Base-by-base conservation (phyloP, 2,113 vertebrate species). In the Halichoeres trimaculatus region DNA sequence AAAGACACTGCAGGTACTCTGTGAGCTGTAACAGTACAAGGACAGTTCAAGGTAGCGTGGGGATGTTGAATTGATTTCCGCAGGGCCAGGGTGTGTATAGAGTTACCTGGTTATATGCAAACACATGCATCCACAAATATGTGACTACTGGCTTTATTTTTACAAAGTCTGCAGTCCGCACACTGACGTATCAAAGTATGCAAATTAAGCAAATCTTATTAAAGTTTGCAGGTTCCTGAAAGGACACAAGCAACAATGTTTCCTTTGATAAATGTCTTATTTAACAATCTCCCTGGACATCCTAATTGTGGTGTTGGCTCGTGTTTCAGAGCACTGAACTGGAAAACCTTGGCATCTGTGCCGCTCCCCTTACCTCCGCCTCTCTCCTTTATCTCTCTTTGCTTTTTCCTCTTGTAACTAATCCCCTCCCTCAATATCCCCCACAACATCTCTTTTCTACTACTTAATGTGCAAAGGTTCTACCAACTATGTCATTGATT, bases 321-420 rank as follows among this genome's bases (percentile, higher is more conserved):
- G 11, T 83, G 76, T 90, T 89, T 74, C 76, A 68, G 79, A 41
- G 80, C 67, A 61, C 69, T 87, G 86, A 78, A 82, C 77, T 87
- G 80, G 87, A 90, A 91, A 83, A 75, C 65, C 57, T 71, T 85
- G 72, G 85, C 85, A 84, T 81, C 78, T 83, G 78, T 30, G 59
- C 57, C 58, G 19, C 73, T 72, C 62, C 48, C 48, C 70, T 53
- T 66, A 68, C 11, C 22, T 53, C 63, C 23, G 70, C 45, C 58
- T 54, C 66, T 60, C 59, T 36, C 4, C 45, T n/a, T 48, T 48
- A 48, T 73, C 55, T 71, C 67, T 36, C 64, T 50, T 47, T 30
- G 66, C 12, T 23, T 61, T n/a, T 17, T 45, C 53, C 45, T 65
- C n/a, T 69, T 19, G 47, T 71, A 63, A 22, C 22, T 35, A 55